Evolutionary conservation across 2,797 vertebrate species (phyloP).

Genomic region (Furcifer pardalis): DNA sequence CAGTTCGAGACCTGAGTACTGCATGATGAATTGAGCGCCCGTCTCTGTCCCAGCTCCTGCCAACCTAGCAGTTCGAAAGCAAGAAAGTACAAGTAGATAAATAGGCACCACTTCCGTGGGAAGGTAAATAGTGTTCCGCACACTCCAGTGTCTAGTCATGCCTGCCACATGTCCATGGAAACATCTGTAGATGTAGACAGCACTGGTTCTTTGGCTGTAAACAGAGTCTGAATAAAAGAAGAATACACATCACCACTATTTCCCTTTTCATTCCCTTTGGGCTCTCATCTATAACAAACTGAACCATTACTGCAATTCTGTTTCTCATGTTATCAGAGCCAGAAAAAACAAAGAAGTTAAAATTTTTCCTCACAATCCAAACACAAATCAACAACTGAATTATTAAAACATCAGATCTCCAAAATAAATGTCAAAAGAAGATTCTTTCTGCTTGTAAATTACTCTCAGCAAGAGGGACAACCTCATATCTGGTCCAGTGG

Average conservation of each 20-base stretch:
- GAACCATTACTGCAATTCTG: background rate
- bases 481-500: background rate
- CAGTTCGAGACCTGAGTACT: too few relatives aligned
- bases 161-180: too few relatives aligned
- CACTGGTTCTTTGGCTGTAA: too few relatives aligned
- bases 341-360: background rate
- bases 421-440: background rate
- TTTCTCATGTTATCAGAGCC: background rate
- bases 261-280: background rate
- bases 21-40: too few relatives aligned
- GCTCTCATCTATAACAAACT: background rate
- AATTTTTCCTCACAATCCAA: background rate
- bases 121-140: too few relatives aligned
- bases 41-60: too few relatives aligned
- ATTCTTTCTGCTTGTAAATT: background rate
- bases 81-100: too few relatives aligned
- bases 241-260: background rate
- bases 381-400: background rate
- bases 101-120: too few relatives aligned
- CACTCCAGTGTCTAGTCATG: too few relatives aligned
- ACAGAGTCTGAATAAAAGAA: background rate
- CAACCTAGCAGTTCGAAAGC: too few relatives aligned
- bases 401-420: background rate
- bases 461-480: background rate
- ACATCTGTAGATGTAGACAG: too few relatives aligned